These are phyloP conservation scores for Drosophila fungiperda DNA, from an alignment of 2,888 invertebrate genomes.

Conservation along the genomic window DNA sequence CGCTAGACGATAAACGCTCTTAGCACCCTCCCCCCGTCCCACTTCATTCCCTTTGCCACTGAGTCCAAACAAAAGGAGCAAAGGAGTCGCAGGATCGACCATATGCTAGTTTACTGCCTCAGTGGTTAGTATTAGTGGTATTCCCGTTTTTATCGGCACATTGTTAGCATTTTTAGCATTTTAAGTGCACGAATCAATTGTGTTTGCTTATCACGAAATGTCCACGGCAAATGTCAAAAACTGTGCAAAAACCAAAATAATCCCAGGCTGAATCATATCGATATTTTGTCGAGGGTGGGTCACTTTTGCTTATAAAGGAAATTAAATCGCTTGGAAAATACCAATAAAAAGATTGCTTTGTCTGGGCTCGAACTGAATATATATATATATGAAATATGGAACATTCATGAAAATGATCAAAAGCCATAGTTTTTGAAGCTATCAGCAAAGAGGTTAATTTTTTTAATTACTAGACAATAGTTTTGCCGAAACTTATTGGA, in stretches of 20 bases:
- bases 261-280: constrained; percentile 41
- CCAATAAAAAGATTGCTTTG: constrained; percentile 52
- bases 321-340: constrained; percentile 72
- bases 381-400: background rate
- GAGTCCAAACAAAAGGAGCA: constrained; percentile 11
- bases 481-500: background rate
- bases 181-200: constrained; percentile 64
- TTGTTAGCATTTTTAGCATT: constrained; percentile 66
- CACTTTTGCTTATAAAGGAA: constrained; percentile 27
- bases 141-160: constrained; percentile 56
- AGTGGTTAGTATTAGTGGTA: constrained; percentile 15
- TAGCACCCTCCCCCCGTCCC: constrained; percentile 11
- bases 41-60: constrained; percentile 2
- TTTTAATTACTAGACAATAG: background rate
- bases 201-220: constrained; percentile 43
- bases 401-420: background rate
- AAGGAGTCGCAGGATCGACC: constrained; percentile 22
- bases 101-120: constrained; percentile 59
- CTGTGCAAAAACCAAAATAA: constrained; percentile 22
- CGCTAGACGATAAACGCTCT: constrained; percentile 64
- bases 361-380: constrained; percentile 21
- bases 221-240: constrained; percentile 40
- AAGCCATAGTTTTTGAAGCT: background rate
- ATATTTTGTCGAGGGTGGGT: constrained; percentile 56
- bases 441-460: background rate